Evolutionary conservation across 2,797 vertebrate genomes (phyloP).

Genomic region (Oreonectes daqikongensis): DNA sequence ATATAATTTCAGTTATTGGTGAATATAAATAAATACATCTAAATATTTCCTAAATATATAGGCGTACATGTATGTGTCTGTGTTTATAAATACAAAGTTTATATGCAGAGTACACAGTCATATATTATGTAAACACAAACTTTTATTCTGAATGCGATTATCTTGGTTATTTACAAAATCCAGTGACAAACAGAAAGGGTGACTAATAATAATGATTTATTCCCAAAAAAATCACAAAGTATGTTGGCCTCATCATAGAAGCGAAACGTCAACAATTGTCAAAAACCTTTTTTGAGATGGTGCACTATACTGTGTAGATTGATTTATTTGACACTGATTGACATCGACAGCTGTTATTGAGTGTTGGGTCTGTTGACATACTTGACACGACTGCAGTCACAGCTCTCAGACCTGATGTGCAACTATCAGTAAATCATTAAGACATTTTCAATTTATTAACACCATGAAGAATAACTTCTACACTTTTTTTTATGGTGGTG

Average conservation of each 20-base stretch:
- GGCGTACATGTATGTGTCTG: no score
- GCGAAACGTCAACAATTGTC: neutral
- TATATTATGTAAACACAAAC: no score
- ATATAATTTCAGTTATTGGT: no score
- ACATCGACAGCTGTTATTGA: slow-evolving; percentile 29
- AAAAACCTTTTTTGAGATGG: neutral
- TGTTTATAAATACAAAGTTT: no score
- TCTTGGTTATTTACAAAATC: no score
- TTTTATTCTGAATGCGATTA: no score
- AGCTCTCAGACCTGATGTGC: neutral
- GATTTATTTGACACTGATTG: slow-evolving; percentile 2
- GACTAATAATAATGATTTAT: no score
- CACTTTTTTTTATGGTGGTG: neutral
- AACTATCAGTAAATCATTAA: slow-evolving; percentile 11
- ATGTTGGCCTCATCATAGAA: neutral
- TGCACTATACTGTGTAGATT: neutral
- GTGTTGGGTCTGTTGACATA: slow-evolving; percentile 25
- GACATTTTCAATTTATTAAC: slow-evolving; percentile 3
- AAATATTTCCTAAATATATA: no score
- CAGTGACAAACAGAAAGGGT: no score
- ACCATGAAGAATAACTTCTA: neutral
- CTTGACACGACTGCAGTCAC: neutral
- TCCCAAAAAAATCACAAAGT: no score
- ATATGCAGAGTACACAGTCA: no score
- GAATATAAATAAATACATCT: no score